Base-by-base conservation (phyloP, 2,113 vertebrate species). In the Oriolus oriolus region DNA sequence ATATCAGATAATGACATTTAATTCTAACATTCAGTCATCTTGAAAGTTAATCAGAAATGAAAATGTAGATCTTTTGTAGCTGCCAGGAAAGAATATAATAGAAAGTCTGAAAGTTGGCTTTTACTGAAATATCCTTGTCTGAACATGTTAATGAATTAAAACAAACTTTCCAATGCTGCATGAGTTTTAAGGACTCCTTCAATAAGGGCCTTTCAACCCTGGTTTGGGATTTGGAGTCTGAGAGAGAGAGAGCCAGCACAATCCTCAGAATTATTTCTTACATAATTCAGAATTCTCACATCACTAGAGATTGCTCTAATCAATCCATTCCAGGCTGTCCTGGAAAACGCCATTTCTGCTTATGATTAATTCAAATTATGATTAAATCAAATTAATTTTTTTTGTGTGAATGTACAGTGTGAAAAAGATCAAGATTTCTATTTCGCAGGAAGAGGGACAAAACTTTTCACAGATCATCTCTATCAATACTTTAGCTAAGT, bases 1-100 rank as follows among this genome's bases (percentile, higher is more conserved):
- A 57, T 56, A 85, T 59, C 77, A 85, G 31, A 42, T 60, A 89
- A 87, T 74, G 41, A 28, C 17, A 80, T 87, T 96, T 74, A 60
- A 74, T 90, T 65, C 70, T 84, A 92, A 42, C 85, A 88, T 95
- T 81, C 64, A 84, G 27, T 85, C 28, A 76, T 68, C 84, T 97
- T 96, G 89, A 41, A 92, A 90, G 49, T 74, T 84, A 84, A 89
- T 44, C 31, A 70, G 20, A 78, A 78, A 57, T 45, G 31, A 74
- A 76, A 89, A 54, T 35, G 4, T 19, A 74, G 15, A 22, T 63
- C 11, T 37, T 74, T 60, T 42, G 35, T 56, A 84, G 22, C 39
- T 82, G 16, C 18, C 42, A 79, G 28, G n/a, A 89, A 73, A 44
- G 17, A 95, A 85, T 56, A 23, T 22, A 45, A 66, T 13, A 49